Base-by-base conservation (phyloP, 2,797 vertebrate genomes). In the Silurus aristotelis region DNA sequence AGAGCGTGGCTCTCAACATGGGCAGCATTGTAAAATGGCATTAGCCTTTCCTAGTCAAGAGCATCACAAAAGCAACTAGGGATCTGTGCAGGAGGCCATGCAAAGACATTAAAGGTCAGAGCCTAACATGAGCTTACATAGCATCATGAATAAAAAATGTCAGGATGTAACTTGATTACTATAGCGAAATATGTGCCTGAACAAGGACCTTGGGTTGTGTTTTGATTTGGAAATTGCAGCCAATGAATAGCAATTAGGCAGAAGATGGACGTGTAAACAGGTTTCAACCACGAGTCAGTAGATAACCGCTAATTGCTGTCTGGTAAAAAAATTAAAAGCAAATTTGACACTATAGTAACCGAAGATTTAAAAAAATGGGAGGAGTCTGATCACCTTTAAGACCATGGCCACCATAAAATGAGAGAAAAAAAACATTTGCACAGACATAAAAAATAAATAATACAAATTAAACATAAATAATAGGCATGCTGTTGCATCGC, bases 41-140 rank as follows among this genome's bases (percentile, higher is more conserved):
- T 80, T 71, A 64, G 68, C 27, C 12, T 81, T 85, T 85, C 58
- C 67, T 52, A 72, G 27, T 31, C 67, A 85, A 56, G 58, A 60
- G 46, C 25, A 66, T n/a, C 71, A 61, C 6, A 48, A 64, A 27
- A 79, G 31, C 38, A 61, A 13, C 43, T 60, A 60, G 38, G 55
- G 48, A 15, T 52, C n/a, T 22, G 71, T 31, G 12, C 43, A 76
- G 46, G 25, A 83, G 66, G 82, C 71, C 61, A 71, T 46, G 31
- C 12, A 27, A 84, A 79, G 27, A 43, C 73, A 31, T 66, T 63
- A 76, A 84, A 84, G 52, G 73, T 52, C 75, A 78, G 8, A 4
- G 48, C 13, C n/a, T 78, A 68, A 84, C 61, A 84, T 67, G 46
- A 83, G 61, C 82, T 66, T 25, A 83, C 76, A 80, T 68, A 77